A percentile compares a stretch with the other conserved stretches of the same genome.
Conservation (phyloP, 2,797 vertebrate genomes). For the Rhadinocentrus ornatus region DNA sequence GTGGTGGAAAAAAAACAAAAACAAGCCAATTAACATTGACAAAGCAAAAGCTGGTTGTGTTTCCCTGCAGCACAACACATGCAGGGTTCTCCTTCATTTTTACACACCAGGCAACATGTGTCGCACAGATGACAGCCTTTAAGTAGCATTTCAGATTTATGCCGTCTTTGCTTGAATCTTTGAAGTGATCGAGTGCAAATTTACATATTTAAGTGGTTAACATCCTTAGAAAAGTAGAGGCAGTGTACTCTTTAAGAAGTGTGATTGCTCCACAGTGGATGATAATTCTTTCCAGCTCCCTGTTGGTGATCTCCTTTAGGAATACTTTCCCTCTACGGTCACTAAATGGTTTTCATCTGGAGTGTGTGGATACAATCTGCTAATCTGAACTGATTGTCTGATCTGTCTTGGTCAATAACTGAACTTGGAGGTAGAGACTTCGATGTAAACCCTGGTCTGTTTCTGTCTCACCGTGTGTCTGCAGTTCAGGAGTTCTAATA, state of each 20-base stretch:
- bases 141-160: constrained; percentile 40
- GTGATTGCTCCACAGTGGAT: constrained; percentile 47
- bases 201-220: constrained; percentile 40
- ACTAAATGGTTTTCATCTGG: constrained; percentile 82
- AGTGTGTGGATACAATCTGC: constrained; percentile 52
- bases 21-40: constrained; percentile 10
- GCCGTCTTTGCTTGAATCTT: constrained; percentile 43
- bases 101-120: constrained; percentile 38
- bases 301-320: constrained; percentile 59
- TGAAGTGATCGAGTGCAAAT: constrained; percentile 56
- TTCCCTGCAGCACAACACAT: constrained; percentile 11
- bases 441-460: constrained; percentile 56
- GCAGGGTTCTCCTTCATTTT: neutral
- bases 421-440: constrained; percentile 45
- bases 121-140: constrained; percentile 50
- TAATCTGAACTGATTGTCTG: constrained; percentile 57
- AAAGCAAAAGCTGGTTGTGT: neutral
- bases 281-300: constrained; percentile 78
- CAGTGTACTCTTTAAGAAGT: constrained; percentile 42
- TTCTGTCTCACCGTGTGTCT: constrained; percentile 40
- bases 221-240: constrained; percentile 42
- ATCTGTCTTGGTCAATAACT: constrained; percentile 64
- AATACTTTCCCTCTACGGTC: constrained; percentile 64
- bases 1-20: constrained; percentile 11
- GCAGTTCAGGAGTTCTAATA: constrained; percentile 49